A percentile compares a stretch with the other conserved stretches of the same genome.
Conservation (phyloP, 2,888 invertebrate genomes). For the Aleiodes testaceus region DNA sequence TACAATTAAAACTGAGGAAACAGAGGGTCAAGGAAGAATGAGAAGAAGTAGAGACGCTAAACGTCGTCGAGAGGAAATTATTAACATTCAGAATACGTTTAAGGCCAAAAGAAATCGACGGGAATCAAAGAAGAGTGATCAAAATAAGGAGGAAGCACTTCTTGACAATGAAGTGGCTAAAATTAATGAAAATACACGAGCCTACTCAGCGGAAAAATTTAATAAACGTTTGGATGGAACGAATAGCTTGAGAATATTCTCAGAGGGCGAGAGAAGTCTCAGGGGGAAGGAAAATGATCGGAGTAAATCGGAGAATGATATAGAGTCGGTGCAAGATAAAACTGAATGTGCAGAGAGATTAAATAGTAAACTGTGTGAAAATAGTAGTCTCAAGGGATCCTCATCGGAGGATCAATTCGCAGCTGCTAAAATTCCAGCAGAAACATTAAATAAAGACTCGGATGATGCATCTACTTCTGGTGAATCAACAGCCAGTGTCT, state of each 20-base stretch:
- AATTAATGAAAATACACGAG: conserved; percentile 68
- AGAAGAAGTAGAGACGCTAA: conserved; percentile 65
- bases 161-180: conserved; percentile 69
- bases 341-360: conserved; percentile 49
- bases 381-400: conserved; percentile 50
- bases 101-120: conserved; percentile 59
- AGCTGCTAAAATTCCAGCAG: conserved; percentile 39
- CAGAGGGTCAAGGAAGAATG: conserved; percentile 59
- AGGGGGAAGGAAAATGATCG: conserved; percentile 56
- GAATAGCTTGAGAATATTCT: conserved; percentile 62
- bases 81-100: conserved; percentile 36
- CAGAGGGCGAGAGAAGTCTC: conserved; percentile 57
- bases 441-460: conserved; percentile 61
- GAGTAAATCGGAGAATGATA: conserved; percentile 70
- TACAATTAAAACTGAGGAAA: conserved; percentile 58
- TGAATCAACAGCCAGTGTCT: conserved; percentile 65
- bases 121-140: conserved; percentile 59
- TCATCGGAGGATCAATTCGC: not conserved
- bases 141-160: conserved; percentile 68
- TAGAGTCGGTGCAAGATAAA: conserved; percentile 51
- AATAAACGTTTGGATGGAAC: conserved; percentile 52
- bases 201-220: conserved; percentile 56
- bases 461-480: conserved; percentile 69
- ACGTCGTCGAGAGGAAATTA: conserved; percentile 60
- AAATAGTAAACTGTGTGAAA: conserved; percentile 52